Conservation (phyloP, 2,888 invertebrate species). For the Apamea monoglypha region DNA sequence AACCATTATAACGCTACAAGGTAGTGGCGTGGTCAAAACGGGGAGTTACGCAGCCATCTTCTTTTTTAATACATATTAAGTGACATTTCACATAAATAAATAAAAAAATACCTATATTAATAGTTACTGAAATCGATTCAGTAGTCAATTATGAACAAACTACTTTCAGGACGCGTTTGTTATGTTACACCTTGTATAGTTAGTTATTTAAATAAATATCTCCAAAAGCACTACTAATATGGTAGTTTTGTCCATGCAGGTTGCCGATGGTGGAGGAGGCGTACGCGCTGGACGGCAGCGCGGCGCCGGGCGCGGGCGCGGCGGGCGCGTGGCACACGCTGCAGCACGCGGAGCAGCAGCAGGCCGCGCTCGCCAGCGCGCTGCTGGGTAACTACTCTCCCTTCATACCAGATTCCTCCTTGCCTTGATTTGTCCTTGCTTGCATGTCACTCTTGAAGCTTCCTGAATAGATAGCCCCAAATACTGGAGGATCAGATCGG, state of each 20-base stretch:
- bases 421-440: too few relatives aligned
- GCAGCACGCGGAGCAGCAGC: slow-evolving; percentile 95
- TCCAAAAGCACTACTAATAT: background rate
- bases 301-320: slow-evolving; percentile 80
- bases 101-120: too few relatives aligned
- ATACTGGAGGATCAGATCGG: background rate
- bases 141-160: too few relatives aligned
- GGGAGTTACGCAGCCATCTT: too few relatives aligned
- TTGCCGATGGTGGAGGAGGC: slow-evolving; percentile 93
- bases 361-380: slow-evolving; percentile 94
- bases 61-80: too few relatives aligned
- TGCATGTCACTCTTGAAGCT: background rate
- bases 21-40: too few relatives aligned
- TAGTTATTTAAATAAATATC: background rate
- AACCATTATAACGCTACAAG: too few relatives aligned
- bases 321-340: slow-evolving; percentile 95
- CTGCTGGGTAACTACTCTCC: slow-evolving; percentile 89
- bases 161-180: too few relatives aligned
- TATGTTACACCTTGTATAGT: background rate
- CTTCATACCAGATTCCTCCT: too few relatives aligned
- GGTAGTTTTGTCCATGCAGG: slow-evolving; percentile 69
- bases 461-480: background rate
- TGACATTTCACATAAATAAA: too few relatives aligned
- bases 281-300: slow-evolving; percentile 82
- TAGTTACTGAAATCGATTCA: too few relatives aligned